Percentiles rank a stretch among this genome's conserved stretches.
phyloP scores from a whole-genome alignment of 1,140 invertebrate species.

The Kradibia gibbosae region DNA sequence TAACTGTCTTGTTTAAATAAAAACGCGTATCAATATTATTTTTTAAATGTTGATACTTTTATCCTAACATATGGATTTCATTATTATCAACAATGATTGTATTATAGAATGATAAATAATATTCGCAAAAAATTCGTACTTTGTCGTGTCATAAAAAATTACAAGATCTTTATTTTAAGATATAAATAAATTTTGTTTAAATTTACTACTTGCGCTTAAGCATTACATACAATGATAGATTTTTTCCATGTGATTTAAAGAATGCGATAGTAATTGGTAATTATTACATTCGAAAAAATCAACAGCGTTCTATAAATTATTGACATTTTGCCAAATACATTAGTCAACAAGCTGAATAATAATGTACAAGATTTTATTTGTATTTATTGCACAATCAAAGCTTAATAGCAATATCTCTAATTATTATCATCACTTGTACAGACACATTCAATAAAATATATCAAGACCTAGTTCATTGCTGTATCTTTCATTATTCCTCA shows the following conservation, averaged over 20 bases:
- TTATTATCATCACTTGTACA: constrained; percentile 51
- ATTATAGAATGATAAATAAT: constrained; percentile 35
- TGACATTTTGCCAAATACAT: constrained; percentile 18
- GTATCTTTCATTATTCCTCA: constrained; percentile 5
- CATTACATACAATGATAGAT: not conserved
- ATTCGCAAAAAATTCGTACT: constrained; percentile 10
- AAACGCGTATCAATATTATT: constrained; percentile 22
- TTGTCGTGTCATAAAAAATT: constrained; percentile 6
- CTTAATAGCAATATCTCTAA: constrained; percentile 25
- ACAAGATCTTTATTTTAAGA: constrained; percentile 36
- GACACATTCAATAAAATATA: constrained; percentile 52
- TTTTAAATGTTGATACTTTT: constrained; percentile 34
- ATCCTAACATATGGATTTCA: not conserved
- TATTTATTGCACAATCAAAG: constrained; percentile 29
- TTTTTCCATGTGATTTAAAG: not conserved
- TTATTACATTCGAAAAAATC: constrained; percentile 21
- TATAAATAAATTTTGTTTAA: constrained; percentile 37
- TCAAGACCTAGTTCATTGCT: constrained; percentile 2
- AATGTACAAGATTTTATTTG: constrained; percentile 17
- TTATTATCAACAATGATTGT: constrained; percentile 19
- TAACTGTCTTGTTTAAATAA: constrained; percentile 24
- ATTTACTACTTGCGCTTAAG: constrained; percentile 24
- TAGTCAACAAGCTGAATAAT: constrained; percentile 12
- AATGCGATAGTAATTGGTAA: not conserved
- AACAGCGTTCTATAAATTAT: constrained; percentile 25